Base-by-base conservation (phyloP, 2,888 invertebrate genomes). In the Agrotis puta region DNA sequence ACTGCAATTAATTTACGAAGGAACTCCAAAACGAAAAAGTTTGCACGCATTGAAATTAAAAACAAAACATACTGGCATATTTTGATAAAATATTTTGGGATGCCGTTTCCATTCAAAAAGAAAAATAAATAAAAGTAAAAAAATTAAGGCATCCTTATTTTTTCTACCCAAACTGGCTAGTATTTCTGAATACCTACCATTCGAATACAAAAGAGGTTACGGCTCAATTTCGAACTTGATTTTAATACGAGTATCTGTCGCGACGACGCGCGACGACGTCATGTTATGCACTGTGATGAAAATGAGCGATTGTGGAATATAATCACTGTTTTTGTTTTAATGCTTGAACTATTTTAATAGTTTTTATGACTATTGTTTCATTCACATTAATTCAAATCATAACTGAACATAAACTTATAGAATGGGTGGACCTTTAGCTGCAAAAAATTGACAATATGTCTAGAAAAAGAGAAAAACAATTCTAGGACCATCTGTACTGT, bases 181-280 rank as follows among this genome's bases (percentile, higher is more conserved):
- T 59, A 24, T 14, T 24, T 43, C 13, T 24, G 11, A 16, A 16
- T 16, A n/a, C 2, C 11, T n/a, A n/a, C n/a, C n/a, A 11, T 43
- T 14, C 14, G 3, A 51, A 51, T 6, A 51, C 6, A 7, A 51
- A 22, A 51, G 51, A 51, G 51, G 22, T 22, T 51, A 16, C 14
- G 14, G 22, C 22, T 22, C 22, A 51, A 22, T 51, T 14, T 22
- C 13, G 6, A 22, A 51, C 14, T 14, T 51, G 13, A 22, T 57
- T 80, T 79, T 70, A 67, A 6, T 71, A 70, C n/a, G n/a, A n/a
- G n/a, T n/a, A n/a, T 70, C 56, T 65, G 59, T 22, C 51, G 62
- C 53, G 48, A 69, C n/a, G 39, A 39, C 54, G 27, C n/a, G 70
- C 53, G 64, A 69, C n/a, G n/a, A n/a, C n/a, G n/a, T n/a, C n/a